A percentile compares a stretch with the other conserved stretches of the same genome.
Conservation (phyloP, 2,797 vertebrate species). For the Anniella stebbinsi region DNA sequence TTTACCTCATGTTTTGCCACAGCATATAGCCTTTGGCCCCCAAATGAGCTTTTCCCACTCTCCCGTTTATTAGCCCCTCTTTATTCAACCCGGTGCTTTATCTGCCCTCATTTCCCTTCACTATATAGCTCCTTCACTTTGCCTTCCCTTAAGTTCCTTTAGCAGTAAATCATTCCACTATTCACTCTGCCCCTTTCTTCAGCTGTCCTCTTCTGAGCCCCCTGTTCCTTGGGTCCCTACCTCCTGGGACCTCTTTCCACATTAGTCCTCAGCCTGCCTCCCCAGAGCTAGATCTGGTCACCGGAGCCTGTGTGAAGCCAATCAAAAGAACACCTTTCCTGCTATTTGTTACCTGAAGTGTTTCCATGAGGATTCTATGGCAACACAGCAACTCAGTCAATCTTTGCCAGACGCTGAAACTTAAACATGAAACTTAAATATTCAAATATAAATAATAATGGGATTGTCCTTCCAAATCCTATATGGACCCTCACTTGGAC, state of each 20-base stretch:
- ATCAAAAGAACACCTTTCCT: not conserved
- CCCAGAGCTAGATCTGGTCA: not conserved
- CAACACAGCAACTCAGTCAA: not conserved
- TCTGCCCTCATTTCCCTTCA: not conserved
- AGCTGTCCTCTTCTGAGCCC: not conserved
- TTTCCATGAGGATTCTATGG: not conserved
- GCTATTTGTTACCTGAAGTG: not conserved
- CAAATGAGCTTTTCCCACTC: not conserved
- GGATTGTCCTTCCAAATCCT: not conserved
- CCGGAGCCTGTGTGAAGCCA: not conserved
- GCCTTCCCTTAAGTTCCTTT: not conserved
- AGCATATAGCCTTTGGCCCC: not conserved
- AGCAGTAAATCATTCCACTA: not conserved
- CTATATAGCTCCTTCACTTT: not conserved
- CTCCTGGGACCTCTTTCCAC: not conserved
- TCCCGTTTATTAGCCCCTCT: not conserved
- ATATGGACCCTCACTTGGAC: not conserved
- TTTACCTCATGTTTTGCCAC: not conserved
- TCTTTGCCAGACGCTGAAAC: not conserved
- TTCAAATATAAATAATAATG: not conserved
- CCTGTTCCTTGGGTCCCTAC: not conserved
- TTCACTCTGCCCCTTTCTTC: not conserved
- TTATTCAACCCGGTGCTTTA: slow-evolving; percentile 1
- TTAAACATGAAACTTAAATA: not conserved
- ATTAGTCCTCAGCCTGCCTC: not conserved